A percentile compares a stretch with the other conserved stretches of the same genome.
These are phyloP conservation scores for Neoscelio sp. DNA, from an alignment of 2,888 invertebrate genomes.

Conservation along the genomic window DNA sequence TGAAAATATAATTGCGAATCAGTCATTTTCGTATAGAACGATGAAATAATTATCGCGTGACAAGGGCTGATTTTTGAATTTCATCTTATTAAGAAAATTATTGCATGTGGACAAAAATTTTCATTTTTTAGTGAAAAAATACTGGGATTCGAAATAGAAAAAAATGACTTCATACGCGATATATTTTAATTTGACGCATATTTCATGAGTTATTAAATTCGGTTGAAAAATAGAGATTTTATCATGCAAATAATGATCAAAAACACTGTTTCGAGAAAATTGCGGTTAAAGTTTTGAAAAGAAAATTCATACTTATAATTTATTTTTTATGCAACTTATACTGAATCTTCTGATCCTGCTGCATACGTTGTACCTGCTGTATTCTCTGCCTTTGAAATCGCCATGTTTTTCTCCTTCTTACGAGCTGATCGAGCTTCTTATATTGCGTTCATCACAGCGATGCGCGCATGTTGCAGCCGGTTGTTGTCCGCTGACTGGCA, in stretches of 20 bases:
- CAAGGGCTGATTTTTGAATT: too few relatives aligned
- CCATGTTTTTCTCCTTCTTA: too few relatives aligned
- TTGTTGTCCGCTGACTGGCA: too few relatives aligned
- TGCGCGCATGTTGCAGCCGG: too few relatives aligned
- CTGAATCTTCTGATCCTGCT: not conserved
- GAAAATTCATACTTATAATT: not conserved
- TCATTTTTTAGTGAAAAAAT: not conserved
- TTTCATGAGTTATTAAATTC: not conserved
- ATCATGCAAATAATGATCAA: not conserved
- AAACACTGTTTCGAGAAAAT: not conserved
- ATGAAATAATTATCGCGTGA: not conserved
- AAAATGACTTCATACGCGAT: not conserved
- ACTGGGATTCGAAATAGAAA: not conserved
- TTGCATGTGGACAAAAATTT: not conserved
- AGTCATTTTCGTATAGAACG: too few relatives aligned
- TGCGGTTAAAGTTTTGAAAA: not conserved
- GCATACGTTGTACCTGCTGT: not conserved
- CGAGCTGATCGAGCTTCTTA: too few relatives aligned
- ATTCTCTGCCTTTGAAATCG: not conserved
- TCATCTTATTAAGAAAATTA: too few relatives aligned
- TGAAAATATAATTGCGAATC: too few relatives aligned
- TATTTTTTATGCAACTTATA: not conserved
- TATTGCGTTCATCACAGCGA: too few relatives aligned
- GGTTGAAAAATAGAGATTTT: not conserved
- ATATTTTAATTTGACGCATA: not conserved